Base-by-base conservation (phyloP, 1,140 invertebrate species). In the Nylanderia fulva region DNA sequence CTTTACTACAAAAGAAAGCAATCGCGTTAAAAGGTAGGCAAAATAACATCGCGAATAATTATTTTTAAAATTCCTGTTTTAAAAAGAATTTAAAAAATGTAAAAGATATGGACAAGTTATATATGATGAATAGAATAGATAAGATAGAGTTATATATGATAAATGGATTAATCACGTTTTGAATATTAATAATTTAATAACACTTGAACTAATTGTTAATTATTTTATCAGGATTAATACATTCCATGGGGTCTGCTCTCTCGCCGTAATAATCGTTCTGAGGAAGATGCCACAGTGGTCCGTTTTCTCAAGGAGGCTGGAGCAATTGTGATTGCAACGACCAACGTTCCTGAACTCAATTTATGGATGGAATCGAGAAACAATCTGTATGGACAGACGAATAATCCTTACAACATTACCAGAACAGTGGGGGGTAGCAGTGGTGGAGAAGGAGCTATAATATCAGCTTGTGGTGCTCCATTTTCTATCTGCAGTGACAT, bases 401-500 rank as follows among this genome's bases (percentile, higher is more conserved):
- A 96, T 85, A 99, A 99, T 95, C 98, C 99, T 0, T 99, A 99
- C 93, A 96, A 99, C 93, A 96, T 96, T 1, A 96, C 96, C 0
- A 95, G 97, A 85, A 98, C 97, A 56, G 96, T 96, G 42, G 98
- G 98, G 15, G 98, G 98, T 64, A 98, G 97, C 77, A 98, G 97
- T 54, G 98, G 98, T 2, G 98, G 98, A 1, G 98, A 98, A 93
- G 98, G 93, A 0, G 96, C 96, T 18, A 95, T 97, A 11, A 93
- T 97, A 2, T 94, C 98, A 21, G 95, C 97, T 11, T 96, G 98
- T 86, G 98, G 97, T 42, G 96, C 97, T 36, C 97, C 98, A 13
- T 96, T 99, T 88, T 98, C 99, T 2, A 95, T 99, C 54, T 98
- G 98, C 88, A 94, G 93, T 83, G 99, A 99, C 94, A 99, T 99